These are phyloP conservation scores for Bothrops jararaca DNA, from an alignment of 2,113 vertebrate genomes.

Conservation along the genomic window DNA sequence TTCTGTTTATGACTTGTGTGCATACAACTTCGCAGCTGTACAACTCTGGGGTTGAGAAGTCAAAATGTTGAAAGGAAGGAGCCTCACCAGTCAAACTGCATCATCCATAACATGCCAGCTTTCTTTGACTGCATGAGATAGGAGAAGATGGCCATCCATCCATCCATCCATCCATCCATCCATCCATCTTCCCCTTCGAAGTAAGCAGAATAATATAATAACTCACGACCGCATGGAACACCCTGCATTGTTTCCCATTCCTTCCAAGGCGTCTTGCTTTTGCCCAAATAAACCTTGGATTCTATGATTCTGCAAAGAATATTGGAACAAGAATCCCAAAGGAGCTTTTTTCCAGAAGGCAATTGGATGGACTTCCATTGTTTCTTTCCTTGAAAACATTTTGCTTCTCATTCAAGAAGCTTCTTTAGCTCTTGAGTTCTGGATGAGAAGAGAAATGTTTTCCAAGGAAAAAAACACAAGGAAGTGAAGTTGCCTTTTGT, in stretches of 20 bases:
- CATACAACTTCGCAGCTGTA: not conserved
- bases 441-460: too few species aligned
- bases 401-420: too few species aligned
- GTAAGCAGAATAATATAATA: conserved; percentile 31
- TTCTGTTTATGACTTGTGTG: not conserved
- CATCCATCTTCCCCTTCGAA: not conserved
- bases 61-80: conserved; percentile 53
- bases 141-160: conserved; percentile 19
- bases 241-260: conserved; percentile 11
- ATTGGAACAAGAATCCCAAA: conserved; percentile 4
- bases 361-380: too few species aligned
- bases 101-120: conserved; percentile 55
- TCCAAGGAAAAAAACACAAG: too few species aligned
- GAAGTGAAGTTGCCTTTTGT: too few species aligned
- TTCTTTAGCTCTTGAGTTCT: too few species aligned
- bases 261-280: conserved; percentile 40
- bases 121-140: fast-evolving
- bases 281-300: conserved; percentile 12
- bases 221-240: conserved; percentile 28
- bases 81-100: conserved; percentile 44
- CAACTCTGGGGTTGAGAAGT: conserved; percentile 39
- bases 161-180: too few species aligned
- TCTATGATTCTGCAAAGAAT: not conserved
- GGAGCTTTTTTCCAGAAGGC: too few species aligned
- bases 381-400: too few species aligned